Conservation (phyloP, 2,888 invertebrate genomes). For the Andrena praecox region DNA sequence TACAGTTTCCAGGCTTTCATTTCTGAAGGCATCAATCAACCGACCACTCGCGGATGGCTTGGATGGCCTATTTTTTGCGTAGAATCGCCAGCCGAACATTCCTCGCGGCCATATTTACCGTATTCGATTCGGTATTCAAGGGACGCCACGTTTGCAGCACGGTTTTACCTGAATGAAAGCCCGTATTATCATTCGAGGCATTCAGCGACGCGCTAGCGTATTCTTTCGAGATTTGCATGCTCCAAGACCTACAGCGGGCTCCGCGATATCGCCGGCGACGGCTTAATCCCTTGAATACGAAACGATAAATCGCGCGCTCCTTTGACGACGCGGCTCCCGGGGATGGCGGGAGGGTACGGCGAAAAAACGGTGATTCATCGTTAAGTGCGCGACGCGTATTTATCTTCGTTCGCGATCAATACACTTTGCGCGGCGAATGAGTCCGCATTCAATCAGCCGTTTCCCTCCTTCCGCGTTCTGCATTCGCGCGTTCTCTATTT, state of each 20-base stretch:
- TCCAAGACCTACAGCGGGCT: conserved; percentile 24
- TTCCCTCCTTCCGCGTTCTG: conserved; percentile 49
- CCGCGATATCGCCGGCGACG: conserved; percentile 35
- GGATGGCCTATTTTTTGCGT: not conserved
- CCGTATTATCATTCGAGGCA: conserved; percentile 51
- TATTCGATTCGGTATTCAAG: conserved; percentile 47
- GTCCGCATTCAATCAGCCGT: conserved; percentile 48
- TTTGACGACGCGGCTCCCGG: conserved; percentile 25
- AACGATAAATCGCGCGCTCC: conserved; percentile 53
- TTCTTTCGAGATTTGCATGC: conserved; percentile 51
- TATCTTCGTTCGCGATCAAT: conserved; percentile 59
- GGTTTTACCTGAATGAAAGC: conserved; percentile 42
- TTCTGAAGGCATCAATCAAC: too few relatives aligned
- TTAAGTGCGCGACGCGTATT: conserved; percentile 38
- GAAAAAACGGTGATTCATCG: conserved; percentile 56
- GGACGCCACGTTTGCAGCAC: conserved; percentile 19
- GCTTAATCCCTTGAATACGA: conserved; percentile 57
- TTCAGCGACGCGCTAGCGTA: conserved; percentile 40
- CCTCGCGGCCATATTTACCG: conserved; percentile 17
- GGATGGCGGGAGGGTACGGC: not conserved
- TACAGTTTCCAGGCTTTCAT: too few relatives aligned
- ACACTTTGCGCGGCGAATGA: conserved; percentile 53
- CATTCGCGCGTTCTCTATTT: conserved; percentile 10
- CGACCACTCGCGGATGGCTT: not conserved
- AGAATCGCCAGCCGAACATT: conserved; percentile 26